Conservation (phyloP, 2,797 vertebrate species). For the Pithecia hirsuta region DNA sequence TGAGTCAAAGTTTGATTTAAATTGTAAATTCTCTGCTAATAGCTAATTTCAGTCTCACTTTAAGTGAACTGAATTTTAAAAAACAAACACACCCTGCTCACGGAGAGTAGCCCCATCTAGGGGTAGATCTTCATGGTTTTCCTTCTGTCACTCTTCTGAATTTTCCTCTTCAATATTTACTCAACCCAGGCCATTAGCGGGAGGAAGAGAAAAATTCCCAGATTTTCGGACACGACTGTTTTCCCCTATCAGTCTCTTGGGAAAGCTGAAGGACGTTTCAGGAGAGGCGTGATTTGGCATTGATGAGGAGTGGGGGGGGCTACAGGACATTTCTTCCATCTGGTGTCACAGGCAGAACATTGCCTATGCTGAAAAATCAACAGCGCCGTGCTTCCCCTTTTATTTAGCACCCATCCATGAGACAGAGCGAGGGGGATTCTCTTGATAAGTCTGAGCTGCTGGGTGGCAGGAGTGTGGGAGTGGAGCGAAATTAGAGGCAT, state of each 20-base stretch:
- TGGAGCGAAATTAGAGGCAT: not conserved
- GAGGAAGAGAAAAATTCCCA: constrained; percentile 52
- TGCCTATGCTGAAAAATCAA: not conserved
- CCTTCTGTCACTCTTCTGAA: not conserved
- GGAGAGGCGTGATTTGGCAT: not conserved
- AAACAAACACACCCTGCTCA: not conserved
- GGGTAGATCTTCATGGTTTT: constrained; percentile 50
- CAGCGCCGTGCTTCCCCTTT: fast-evolving
- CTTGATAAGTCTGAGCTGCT: not conserved
- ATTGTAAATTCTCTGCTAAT: constrained; percentile 65
- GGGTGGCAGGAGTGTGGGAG: not conserved
- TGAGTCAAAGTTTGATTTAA: constrained; percentile 75
- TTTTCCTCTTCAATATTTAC: not conserved
- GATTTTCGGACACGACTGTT: not conserved
- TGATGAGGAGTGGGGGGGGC: not conserved
- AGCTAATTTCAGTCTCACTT: constrained; percentile 72
- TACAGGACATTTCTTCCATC: fast-evolving
- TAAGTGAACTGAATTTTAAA: constrained; percentile 45
- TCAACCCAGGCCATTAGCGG: fast-evolving
- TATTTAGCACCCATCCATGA: fast-evolving
- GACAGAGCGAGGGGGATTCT: not conserved
- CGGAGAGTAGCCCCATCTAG: constrained; percentile 83
- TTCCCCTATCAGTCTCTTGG: not conserved
- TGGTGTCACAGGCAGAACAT: fast-evolving
- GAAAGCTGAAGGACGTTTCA: not conserved